A percentile compares a stretch with the other conserved stretches of the same genome.
These are phyloP conservation scores for Columba livia DNA, from an alignment of 2,113 vertebrate genomes.

Conservation along the genomic window DNA sequence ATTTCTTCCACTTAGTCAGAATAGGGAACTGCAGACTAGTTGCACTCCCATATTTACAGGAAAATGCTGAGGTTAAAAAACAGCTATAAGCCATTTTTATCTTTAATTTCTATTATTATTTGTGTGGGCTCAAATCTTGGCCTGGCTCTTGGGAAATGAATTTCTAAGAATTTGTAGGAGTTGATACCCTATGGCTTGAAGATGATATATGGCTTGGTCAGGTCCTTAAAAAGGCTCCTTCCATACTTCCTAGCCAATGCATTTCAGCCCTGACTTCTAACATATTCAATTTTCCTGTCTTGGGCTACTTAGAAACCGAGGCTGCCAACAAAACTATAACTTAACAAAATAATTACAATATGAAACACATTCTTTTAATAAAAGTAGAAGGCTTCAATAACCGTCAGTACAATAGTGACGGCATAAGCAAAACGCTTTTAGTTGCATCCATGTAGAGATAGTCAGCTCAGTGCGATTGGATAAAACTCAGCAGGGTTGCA, in stretches of 20 bases:
- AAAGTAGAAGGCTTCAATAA: not conserved
- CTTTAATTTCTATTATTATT: not conserved
- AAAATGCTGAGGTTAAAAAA: not conserved
- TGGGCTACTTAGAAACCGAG: not conserved
- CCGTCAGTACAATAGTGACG: not conserved
- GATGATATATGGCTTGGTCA: not conserved
- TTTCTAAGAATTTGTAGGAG: not conserved
- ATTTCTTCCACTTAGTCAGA: not conserved
- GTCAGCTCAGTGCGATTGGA: not conserved
- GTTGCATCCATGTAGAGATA: not conserved
- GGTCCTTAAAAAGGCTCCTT: not conserved
- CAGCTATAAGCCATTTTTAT: not conserved
- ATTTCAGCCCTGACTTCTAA: not conserved
- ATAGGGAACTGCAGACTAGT: not conserved
- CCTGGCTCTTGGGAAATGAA: not conserved
- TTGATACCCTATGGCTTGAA: not conserved
- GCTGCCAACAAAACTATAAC: not conserved
- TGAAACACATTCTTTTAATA: not conserved
- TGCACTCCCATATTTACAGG: not conserved
- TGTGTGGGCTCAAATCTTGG: not conserved
- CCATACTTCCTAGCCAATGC: not conserved
- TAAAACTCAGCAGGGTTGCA: not conserved
- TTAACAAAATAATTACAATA: not conserved
- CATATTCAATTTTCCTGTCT: not conserved
- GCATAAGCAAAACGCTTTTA: not conserved